Evolutionary conservation across 37 sponge, comb jelly and placozoan species (phyloP).

Genomic region (Hormiphora californensis): DNA sequence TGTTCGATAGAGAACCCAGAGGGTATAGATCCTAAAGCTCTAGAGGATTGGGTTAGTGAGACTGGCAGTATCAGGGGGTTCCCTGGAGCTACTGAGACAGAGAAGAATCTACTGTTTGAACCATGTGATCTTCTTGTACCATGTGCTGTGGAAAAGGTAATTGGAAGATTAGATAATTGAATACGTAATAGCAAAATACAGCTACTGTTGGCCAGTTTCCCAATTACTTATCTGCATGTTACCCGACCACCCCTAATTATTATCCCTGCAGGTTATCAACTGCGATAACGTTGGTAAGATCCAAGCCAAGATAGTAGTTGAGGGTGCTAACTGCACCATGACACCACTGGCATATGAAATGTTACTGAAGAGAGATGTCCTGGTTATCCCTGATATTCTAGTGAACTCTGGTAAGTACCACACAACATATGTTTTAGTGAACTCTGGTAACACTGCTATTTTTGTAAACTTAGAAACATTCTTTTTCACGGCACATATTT

Average conservation of each 20-base stretch:
- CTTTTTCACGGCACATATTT: no score
- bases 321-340: slow-evolving; percentile 98
- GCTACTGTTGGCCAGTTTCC: no score
- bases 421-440: no score
- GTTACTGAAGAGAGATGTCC: slow-evolving; percentile 63
- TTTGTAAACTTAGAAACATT: no score
- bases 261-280: slow-evolving; percentile 70
- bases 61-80: slow-evolving; percentile 76
- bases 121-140: slow-evolving; percentile 96
- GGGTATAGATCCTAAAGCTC: slow-evolving; percentile 86
- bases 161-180: background rate
- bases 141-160: slow-evolving; percentile 78
- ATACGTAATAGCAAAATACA: no score
- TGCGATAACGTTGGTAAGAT: slow-evolving; percentile 70
- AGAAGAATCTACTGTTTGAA: slow-evolving; percentile 63
- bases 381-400: slow-evolving; percentile 77
- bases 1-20: slow-evolving; percentile 77
- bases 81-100: slow-evolving; percentile 74
- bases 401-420: slow-evolving; percentile 9
- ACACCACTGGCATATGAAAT: slow-evolving; percentile 87
- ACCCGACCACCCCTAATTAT: no score
- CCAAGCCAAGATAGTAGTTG: slow-evolving; percentile 86
- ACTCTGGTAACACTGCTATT: no score
- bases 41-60: slow-evolving; percentile 60
- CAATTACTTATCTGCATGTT: no score